Base-by-base conservation (phyloP, 2,888 invertebrate genomes). In the Amphipoea lucens region DNA sequence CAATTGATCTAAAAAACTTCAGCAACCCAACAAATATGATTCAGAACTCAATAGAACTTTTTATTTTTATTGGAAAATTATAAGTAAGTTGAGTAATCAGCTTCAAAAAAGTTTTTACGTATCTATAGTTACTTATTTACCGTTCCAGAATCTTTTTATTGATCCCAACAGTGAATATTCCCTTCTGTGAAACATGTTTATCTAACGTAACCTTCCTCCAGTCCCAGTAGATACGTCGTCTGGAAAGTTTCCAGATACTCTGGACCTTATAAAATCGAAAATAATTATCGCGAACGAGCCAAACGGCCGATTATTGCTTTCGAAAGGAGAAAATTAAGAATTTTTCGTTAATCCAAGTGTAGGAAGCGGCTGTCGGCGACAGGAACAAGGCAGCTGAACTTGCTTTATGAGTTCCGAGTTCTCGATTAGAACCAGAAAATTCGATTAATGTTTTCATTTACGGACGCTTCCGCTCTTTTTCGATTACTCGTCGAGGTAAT, bases 321-420 rank as follows among this genome's bases (percentile, higher is more conserved):
- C 84, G 86, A 87, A 90, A 88, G 86, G 92, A 90, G 91, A 90
- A 92, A 94, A 94, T 95, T 93, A 93, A 92, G 92, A 92, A 90
- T 92, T 93, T 94, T 94, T 93, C 91, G 89, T 86, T 79, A 86
- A 86, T 88, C 87, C 84, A 82, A 91, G 90, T 92, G 92, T 86
- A 83, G 81, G 81, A 79, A 90, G 73, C 92, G 92, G 90, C 93
- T 95, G 95, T 91, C 92, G 89, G 86, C 86, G 93, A 91, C 95
- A 95, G 93, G 92, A 92, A 87, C 82, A 87, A 86, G 81, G 84
- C 81, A 86, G 70, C 82, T 81, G 87, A 86, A 89, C 87, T 88
- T 91, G 92, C 94, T 95, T 95, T 94, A 94, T 92, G 94, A 94
- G 91, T 93, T 93, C 92, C 90, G 93, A 94, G 93, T 92, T 87